Conservation (phyloP, 2,888 invertebrate species). For the Drosophila neonasuta region DNA sequence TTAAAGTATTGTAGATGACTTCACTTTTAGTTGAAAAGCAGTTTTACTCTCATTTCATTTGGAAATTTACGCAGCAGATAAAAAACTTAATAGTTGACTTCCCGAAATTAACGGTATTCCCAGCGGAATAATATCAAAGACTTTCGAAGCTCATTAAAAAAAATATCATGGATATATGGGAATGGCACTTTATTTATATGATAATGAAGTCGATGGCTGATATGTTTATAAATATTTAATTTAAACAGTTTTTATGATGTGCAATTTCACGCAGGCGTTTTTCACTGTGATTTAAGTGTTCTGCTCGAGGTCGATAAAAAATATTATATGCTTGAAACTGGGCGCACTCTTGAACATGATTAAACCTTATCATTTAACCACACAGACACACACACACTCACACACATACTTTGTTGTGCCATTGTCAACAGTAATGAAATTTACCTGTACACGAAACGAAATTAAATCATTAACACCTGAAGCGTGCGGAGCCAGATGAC, state of each 20-base stretch:
- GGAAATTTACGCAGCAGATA: neutral
- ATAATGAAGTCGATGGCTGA: constrained; percentile 35
- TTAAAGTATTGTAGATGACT: neutral
- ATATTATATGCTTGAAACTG: constrained; percentile 48
- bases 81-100: constrained; percentile 4
- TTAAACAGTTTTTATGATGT: constrained; percentile 24
- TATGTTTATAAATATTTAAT: constrained; percentile 32
- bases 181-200: constrained; percentile 27
- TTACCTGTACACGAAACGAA: constrained; percentile 74
- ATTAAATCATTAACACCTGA: constrained; percentile 78
- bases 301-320: constrained; percentile 29
- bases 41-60: neutral
- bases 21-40: neutral
- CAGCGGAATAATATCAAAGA: neutral
- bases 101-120: neutral
- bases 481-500: constrained; percentile 57
- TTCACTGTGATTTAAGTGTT: constrained; percentile 33
- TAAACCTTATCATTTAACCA: constrained; percentile 65
- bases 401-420: constrained; percentile 40
- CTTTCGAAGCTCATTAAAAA: constrained; percentile 24
- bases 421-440: constrained; percentile 77
- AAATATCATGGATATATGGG: constrained; percentile 9
- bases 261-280: neutral
- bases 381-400: constrained; percentile 21
- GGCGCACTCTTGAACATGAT: constrained; percentile 50